Percentiles rank a stretch among this genome's conserved stretches.
These are phyloP conservation scores for Pyrrhosoma nymphula DNA, from an alignment of 2,888 invertebrate species.

Conservation along the genomic window DNA sequence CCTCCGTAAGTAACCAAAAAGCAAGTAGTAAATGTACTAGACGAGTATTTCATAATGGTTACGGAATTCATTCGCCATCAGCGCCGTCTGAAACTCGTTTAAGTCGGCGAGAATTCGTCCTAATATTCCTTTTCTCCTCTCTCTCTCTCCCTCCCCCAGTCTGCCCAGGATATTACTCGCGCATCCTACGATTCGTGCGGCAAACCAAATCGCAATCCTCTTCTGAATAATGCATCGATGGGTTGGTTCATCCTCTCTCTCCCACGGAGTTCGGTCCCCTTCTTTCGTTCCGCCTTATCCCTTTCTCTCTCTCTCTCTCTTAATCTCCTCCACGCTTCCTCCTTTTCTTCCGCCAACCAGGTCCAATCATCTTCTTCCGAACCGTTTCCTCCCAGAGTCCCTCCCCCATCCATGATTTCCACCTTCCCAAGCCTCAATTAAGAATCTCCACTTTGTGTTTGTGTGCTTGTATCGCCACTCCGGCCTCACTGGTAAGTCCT, in stretches of 20 bases:
- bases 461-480: neutral
- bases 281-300: neutral
- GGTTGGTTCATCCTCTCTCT: neutral
- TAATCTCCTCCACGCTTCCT: constrained; percentile 15
- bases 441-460: neutral
- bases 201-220: constrained; percentile 10
- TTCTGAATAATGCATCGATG: constrained; percentile 37
- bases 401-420: neutral
- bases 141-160: no score
- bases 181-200: neutral
- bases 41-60: no score
- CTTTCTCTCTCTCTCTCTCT: constrained; percentile 6
- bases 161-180: no score
- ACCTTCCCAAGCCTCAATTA: constrained; percentile 10
- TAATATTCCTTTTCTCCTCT: no score
- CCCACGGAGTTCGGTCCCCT: neutral
- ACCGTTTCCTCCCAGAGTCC: neutral
- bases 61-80: no score
- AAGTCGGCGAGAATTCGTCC: no score
- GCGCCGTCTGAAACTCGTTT: no score
- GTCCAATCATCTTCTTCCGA: constrained; percentile 13
- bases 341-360: neutral
- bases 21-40: no score
- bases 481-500: neutral
- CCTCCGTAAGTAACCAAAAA: no score